Conservation (phyloP, 2,113 vertebrate species). For the Chaenogobius annularis region DNA sequence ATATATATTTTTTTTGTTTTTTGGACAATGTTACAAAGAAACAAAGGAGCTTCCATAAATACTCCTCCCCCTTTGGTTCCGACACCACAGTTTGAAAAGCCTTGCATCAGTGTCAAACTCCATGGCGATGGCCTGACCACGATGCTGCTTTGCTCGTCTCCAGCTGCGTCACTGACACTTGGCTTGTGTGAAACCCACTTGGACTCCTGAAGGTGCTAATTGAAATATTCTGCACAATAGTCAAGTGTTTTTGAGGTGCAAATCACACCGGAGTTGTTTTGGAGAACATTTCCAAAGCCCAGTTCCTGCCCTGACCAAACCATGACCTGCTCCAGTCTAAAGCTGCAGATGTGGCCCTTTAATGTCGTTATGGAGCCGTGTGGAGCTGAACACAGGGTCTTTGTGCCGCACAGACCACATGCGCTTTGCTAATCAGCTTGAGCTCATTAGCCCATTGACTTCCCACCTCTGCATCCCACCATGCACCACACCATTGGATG, state of each 20-base stretch:
- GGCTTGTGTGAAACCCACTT: background rate
- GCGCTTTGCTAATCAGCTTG: slow-evolving; percentile 40
- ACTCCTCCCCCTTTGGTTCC: background rate
- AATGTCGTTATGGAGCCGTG: background rate
- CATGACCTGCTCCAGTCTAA: slow-evolving; percentile 24
- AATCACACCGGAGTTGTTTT: background rate
- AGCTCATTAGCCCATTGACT: slow-evolving; percentile 38
- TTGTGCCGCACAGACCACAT: slow-evolving; percentile 50
- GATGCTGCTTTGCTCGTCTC: background rate
- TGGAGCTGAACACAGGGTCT: slow-evolving; percentile 38
- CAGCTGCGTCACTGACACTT: background rate
- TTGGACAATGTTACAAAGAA: no score
- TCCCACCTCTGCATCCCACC: slow-evolving; percentile 28
- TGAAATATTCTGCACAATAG: background rate
- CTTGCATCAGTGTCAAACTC: background rate
- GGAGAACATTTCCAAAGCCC: background rate
- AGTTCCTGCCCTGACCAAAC: slow-evolving; percentile 18
- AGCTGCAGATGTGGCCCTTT: background rate
- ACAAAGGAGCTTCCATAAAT: no score
- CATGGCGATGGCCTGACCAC: background rate
- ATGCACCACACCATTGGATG: background rate
- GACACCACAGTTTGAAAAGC: background rate
- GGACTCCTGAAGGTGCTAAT: slow-evolving; percentile 33
- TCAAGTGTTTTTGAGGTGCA: background rate
- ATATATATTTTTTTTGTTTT: no score